These are phyloP conservation scores for Lepidothrix coronata DNA, from an alignment of 2,113 vertebrate species.

Conservation along the genomic window DNA sequence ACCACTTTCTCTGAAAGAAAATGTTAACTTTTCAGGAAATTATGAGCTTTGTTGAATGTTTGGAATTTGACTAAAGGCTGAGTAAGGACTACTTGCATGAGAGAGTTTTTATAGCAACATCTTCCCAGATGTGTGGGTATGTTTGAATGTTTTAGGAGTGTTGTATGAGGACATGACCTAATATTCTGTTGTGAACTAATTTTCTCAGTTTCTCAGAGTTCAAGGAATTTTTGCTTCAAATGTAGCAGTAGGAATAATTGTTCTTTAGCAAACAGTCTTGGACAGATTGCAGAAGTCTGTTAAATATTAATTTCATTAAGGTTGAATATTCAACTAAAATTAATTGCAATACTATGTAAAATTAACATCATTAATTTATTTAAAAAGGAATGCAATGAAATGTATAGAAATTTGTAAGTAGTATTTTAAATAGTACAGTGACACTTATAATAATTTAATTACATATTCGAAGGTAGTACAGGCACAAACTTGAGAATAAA, in stretches of 20 bases:
- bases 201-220: not conserved
- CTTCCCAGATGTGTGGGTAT: not conserved
- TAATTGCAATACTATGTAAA: not conserved
- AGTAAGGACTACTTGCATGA: not conserved
- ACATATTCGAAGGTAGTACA: not conserved
- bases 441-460: not conserved
- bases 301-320: conserved; percentile 16
- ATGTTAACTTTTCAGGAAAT: conserved; percentile 27
- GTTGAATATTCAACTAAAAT: not conserved
- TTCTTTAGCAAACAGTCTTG: not conserved
- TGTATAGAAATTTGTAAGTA: not conserved
- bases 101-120: not conserved
- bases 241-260: not conserved
- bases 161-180: not conserved
- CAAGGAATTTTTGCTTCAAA: not conserved
- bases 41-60: not conserved
- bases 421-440: not conserved
- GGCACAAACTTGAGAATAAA: not conserved
- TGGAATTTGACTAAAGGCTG: conserved; percentile 24
- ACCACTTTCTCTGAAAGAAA: not conserved
- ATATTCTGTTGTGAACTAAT: not conserved
- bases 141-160: not conserved
- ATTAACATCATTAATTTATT: not conserved
- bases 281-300: conserved; percentile 11
- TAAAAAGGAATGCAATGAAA: not conserved